Evolutionary conservation across 1,140 invertebrate genomes (phyloP).

Genomic region (Zaprionus ornatus): DNA sequence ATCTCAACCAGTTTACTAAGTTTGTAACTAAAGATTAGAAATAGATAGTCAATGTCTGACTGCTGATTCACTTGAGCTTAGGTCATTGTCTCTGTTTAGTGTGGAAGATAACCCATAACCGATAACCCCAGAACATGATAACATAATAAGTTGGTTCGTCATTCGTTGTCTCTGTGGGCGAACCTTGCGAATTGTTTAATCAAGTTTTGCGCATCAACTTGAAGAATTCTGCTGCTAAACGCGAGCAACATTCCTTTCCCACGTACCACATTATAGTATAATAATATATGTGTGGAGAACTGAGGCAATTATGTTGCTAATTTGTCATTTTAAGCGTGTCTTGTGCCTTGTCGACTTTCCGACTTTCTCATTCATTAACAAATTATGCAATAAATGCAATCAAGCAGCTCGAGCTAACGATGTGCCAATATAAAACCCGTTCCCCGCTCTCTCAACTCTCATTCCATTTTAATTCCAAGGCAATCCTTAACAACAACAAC

Average conservation of each 20-base stretch:
- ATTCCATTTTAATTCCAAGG: slow-evolving; percentile 38
- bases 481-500: slow-evolving; percentile 22
- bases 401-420: slow-evolving; percentile 61
- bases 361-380: slow-evolving; percentile 65
- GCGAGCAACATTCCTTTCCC: slow-evolving; percentile 56
- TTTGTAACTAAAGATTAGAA: background rate
- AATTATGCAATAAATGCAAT: slow-evolving; percentile 80
- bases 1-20: background rate
- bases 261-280: slow-evolving; percentile 26
- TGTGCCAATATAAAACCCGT: slow-evolving; percentile 76
- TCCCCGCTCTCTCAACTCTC: slow-evolving; percentile 15
- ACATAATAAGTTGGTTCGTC: background rate
- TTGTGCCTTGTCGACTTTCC: slow-evolving; percentile 24
- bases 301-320: slow-evolving; percentile 67
- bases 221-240: background rate
- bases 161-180: background rate
- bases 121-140: background rate
- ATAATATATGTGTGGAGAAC: background rate
- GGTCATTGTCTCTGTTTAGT: background rate
- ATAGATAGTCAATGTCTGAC: background rate
- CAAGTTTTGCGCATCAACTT: background rate
- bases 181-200: background rate
- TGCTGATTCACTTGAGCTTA: slow-evolving; percentile 2
- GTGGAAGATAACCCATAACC: background rate
- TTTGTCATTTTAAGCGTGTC: slow-evolving; percentile 67